Base-by-base conservation (phyloP, 2,797 vertebrate species). In the Uromys caudimaculatus region DNA sequence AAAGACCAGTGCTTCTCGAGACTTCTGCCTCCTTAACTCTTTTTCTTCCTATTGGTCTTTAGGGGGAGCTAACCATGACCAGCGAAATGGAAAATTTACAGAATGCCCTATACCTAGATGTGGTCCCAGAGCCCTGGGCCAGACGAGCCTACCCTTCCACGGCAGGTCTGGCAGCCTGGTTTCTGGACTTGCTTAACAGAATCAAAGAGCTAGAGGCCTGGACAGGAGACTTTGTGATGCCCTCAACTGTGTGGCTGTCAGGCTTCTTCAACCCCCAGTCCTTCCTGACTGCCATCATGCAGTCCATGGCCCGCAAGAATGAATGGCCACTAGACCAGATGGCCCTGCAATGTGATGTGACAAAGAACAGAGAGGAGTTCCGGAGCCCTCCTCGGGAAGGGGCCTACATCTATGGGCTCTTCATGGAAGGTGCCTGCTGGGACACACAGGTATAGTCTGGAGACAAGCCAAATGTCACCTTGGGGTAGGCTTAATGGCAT, bases 211-310 rank as follows among this genome's bases (percentile, higher is more conserved):
- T 99, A 77, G 99, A 99, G 83, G 96, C 97, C 50, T 99, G 99
- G 99, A 99, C 98, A 0, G 97, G 98, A 0, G 99, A 99, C 98
- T 99, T 99, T 47, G 89, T 97, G 52, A 97, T 99, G 44, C 99
- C 99, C 6, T 98, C 99, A 0, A 97, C 97, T 0, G 99, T 99
- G 94, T 99, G 99, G 99, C 98, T 99, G 0, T 98, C 99, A 0
- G 99, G 99, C 17, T 99, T 99, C 98, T 99, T 99, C 98, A 99
- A 99, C 97, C 99, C 99, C 0, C 99, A 99, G 98, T 99, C 99
- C 83, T 99, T 99, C 97, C 99, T 99, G 96, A 99, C 99, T 0
- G 99, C 99, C 96, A 99, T 99, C 98, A 99, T 99, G 99, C 99
- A 99, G 98, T 99, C 99, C 4, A 98, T 98, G 32, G 99, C 99